Percentiles rank a stretch among this genome's conserved stretches.
phyloP scores from a whole-genome alignment of 2,888 invertebrate genomes.

The Callinectes sapidus region DNA sequence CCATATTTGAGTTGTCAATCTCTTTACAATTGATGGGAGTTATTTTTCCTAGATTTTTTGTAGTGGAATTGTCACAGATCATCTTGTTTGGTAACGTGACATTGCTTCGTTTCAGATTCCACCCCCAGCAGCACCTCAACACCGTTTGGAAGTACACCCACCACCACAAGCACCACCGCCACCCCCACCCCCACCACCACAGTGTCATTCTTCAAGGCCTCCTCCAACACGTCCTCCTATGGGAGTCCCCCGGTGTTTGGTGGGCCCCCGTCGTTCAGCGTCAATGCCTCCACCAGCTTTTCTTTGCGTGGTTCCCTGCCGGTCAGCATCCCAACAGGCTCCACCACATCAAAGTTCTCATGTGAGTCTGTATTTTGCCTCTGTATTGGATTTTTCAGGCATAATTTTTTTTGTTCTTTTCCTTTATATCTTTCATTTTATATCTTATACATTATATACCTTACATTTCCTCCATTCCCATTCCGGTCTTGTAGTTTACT shows the following conservation, averaged over 20 bases:
- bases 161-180: no score
- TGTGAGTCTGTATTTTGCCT: conserved; percentile 5
- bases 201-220: neutral
- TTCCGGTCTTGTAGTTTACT: no score
- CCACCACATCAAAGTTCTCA: conserved; percentile 30
- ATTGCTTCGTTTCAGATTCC: neutral
- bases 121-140: neutral
- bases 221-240: neutral
- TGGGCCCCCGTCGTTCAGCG: conserved; percentile 38
- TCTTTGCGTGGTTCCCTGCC: conserved; percentile 33
- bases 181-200: neutral
- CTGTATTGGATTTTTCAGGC: no score
- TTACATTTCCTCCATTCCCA: no score
- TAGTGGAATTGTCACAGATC: no score
- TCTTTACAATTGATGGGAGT: neutral
- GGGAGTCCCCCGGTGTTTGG: neutral
- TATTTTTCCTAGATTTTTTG: no score
- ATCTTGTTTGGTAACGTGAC: no score
- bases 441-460: no score
- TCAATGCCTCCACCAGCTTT: conserved; percentile 55
- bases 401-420: no score
- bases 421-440: no score
- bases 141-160: conserved; percentile 9
- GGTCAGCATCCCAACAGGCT: neutral
- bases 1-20: neutral